Evolutionary conservation across 2,797 vertebrate species (phyloP), one percentile per base, ranked within the genome.

Genomic region (Cryptoprocta ferox): DNA sequence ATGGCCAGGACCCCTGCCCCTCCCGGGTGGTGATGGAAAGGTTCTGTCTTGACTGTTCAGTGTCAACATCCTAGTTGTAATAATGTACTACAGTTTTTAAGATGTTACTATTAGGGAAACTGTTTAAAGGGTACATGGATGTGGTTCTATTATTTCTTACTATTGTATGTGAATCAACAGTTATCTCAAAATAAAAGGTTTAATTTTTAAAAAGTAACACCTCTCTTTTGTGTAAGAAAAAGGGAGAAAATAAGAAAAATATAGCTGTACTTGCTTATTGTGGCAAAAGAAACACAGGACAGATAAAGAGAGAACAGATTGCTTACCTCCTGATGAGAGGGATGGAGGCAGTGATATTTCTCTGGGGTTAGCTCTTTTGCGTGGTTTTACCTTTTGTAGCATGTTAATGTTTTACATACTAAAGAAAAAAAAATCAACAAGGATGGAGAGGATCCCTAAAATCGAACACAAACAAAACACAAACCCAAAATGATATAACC

Each of bases 351-450:
- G 28, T 30, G 71, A 45, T 18, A 24, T 1, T 5, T 70, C 35
- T 32, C 80, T n/a, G 21, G 39, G 30, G 37, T 59, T 53, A 37
- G 16, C 18, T 12, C 6, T 80, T 86, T 37, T 18, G 16, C 66
- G 37, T 32, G 35, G 63, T 59, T 92, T 71, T 82, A 68, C 82
- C 48, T 89, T 97, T 53, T 66, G 68, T 48, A 78, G 78, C 18
- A 61, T 13, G 37, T 24, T 35, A 70, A 70, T 87, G 39, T 30
- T 79, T 83, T 61, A 66, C 24, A 35, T 30, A 28, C 11, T 88
- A 48, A 26, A 63, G n/a, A 66, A 89, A 90, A 79, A 85, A 83
- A 73, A 39, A n/a, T 50, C 80, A 89, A 61, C 10, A 66, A 37
- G 13, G 24, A 78, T 61, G 35, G 42, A 5, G 68, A 78, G 35